Base-by-base conservation (phyloP, 2,888 invertebrate species). In the Heliconius cydno region DNA sequence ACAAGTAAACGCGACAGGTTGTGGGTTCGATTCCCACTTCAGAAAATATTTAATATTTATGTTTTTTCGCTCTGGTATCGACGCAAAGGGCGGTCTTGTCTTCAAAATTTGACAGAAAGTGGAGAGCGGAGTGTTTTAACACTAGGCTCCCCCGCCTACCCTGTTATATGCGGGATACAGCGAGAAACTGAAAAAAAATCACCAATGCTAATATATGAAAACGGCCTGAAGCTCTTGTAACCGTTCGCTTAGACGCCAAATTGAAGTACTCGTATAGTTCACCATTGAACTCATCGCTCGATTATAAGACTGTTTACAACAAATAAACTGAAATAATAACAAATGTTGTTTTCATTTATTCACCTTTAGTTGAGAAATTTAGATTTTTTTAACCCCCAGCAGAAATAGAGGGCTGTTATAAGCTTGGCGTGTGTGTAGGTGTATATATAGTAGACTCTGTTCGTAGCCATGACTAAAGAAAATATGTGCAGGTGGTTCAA, bases 271-370 rank as follows among this genome's bases (percentile, higher is more conserved):
- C 19, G 19, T 52, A 91, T 92, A 92, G 70, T 92, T 91, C 88
- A 86, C 86, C 88, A 89, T 83, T 90, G 91, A 92, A 92, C 89
- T 88, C 87, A 90, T 89, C 90, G 91, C 92, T 94, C 92, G 92
- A 92, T 93, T 88, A 93, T 94, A 94, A 94, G 94, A 94, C 94
- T 94, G 94, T 94, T 94, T 94, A 92, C 90, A 92, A 92, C 88
- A 91, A 93, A 92, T 91, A 92, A 92, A 94, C 88, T 88, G 78
- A 86, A 87, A 90, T 84, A 84, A 90, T 84, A 85, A 65, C 86
- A 82, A 83, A 81, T 60, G 68, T 71, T n/a, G 76, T 77, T 68
- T 72, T 81, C 71, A 25, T 66, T 71, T 13, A 13, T 66, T 28
- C 5, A 6, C 19, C 52, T 52, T 52, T 52, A 52, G 22, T 52